phyloP scores from a whole-genome alignment of 2,888 invertebrate genomes.

The Agapostemon virescens region DNA sequence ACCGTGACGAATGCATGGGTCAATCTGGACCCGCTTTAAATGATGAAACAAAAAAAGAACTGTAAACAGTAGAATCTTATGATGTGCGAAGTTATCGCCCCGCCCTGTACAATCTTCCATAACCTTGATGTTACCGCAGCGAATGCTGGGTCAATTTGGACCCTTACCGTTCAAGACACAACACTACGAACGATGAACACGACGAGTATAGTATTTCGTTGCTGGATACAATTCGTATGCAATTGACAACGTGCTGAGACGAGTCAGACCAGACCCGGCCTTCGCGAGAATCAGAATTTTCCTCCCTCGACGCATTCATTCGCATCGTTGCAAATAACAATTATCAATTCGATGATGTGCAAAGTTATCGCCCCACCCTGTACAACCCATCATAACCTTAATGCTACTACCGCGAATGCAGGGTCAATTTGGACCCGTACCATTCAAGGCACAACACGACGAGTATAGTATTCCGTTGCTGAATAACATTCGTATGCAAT shows the following conservation, averaged over 20 bases:
- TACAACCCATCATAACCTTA: neutral
- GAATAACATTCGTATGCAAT: neutral
- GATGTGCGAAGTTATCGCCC: neutral
- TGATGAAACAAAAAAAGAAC: no score
- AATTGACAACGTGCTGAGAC: neutral
- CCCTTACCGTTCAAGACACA: neutral
- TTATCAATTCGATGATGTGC: neutral
- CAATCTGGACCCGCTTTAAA: no score
- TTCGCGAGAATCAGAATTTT: neutral
- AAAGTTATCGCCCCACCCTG: conserved; percentile 5
- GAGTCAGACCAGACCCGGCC: neutral
- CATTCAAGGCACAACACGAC: neutral
- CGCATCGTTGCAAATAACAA: neutral
- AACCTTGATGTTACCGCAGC: neutral
- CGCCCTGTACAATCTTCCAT: neutral
- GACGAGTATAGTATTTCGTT: no score
- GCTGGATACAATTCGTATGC: neutral
- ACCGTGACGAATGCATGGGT: no score
- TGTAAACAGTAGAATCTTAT: no score
- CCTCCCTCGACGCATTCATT: neutral
- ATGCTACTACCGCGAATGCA: neutral
- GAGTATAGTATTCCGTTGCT: no score
- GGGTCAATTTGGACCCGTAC: neutral
- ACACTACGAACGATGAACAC: no score
- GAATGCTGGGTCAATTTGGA: neutral